A percentile compares a stretch with the other conserved stretches of the same genome.
Conservation (phyloP, 2,888 invertebrate species). For the Mythimna lalbum region DNA sequence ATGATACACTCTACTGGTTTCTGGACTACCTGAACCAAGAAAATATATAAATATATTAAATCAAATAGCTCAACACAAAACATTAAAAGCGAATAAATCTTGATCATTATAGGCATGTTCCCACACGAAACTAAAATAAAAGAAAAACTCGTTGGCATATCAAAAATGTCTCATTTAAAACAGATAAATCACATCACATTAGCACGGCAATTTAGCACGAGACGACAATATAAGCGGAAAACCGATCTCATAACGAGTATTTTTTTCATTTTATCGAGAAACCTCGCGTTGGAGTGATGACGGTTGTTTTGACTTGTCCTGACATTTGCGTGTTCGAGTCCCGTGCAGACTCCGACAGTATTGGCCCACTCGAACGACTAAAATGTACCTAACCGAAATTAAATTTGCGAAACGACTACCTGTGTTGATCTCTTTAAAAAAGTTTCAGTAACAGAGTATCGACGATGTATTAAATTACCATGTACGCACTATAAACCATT, state of each 20-base stretch:
- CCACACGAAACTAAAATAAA: slow-evolving; percentile 28
- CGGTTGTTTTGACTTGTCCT: slow-evolving; percentile 88
- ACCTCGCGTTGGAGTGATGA: slow-evolving; percentile 82
- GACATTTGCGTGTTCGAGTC: slow-evolving; percentile 82
- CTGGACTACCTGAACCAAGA: not conserved
- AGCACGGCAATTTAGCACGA: slow-evolving; percentile 76
- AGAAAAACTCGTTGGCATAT: slow-evolving; percentile 37
- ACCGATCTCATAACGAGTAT: slow-evolving; percentile 62
- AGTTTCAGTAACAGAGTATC: slow-evolving; percentile 12
- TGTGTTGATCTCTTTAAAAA: slow-evolving; percentile 54
- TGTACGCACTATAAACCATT: not conserved
- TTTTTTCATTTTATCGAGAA: slow-evolving; percentile 67
- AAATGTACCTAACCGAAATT: slow-evolving; percentile 60
- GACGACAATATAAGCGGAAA: slow-evolving; percentile 74
- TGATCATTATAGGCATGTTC: slow-evolving; percentile 13
- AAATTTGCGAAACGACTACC: slow-evolving; percentile 61
- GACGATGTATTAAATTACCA: slow-evolving; percentile 9
- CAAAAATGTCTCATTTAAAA: slow-evolving; percentile 62
- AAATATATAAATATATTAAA: not conserved
- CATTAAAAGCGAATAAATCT: slow-evolving; percentile 11
- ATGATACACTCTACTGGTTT: slow-evolving; percentile 11
- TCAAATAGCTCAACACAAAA: not conserved
- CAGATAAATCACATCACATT: slow-evolving; percentile 78
- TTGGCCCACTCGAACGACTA: slow-evolving; percentile 68
- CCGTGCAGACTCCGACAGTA: slow-evolving; percentile 53